Conservation (phyloP, 1,140 invertebrate species). For the Hyles vespertilio region DNA sequence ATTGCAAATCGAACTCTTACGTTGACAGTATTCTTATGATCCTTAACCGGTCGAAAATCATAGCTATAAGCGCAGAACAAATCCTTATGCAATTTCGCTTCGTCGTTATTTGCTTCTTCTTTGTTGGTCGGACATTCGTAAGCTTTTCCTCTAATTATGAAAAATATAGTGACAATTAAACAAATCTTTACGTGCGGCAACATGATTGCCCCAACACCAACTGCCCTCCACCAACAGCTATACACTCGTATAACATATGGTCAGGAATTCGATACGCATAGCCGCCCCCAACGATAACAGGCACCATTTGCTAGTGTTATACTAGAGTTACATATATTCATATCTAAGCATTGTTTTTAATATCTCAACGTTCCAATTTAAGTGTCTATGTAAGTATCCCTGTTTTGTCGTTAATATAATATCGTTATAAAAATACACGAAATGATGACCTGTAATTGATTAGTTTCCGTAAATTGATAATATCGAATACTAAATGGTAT, state of each 20-base stretch:
- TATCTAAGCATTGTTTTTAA: too few species aligned
- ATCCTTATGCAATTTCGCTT: slow-evolving; percentile 50
- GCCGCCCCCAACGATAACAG: slow-evolving; percentile 24
- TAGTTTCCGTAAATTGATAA: too few species aligned
- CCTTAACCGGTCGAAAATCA: slow-evolving; percentile 51
- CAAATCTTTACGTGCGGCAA: slow-evolving; percentile 2
- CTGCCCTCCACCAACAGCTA: background rate
- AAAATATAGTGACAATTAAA: slow-evolving; percentile 1
- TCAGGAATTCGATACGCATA: slow-evolving; percentile 14
- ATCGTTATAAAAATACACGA: too few species aligned
- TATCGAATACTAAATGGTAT: too few species aligned
- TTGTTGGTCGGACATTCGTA: slow-evolving; percentile 30
- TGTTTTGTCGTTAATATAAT: too few species aligned
- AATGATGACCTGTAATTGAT: too few species aligned
- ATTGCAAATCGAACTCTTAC: slow-evolving; percentile 57
- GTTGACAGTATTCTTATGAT: slow-evolving; percentile 45
- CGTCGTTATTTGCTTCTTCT: slow-evolving; percentile 33
- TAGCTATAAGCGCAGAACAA: slow-evolving; percentile 44
- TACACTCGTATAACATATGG: background rate
- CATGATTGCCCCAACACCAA: slow-evolving; percentile 13
- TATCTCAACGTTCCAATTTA: too few species aligned
- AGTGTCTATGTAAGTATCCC: too few species aligned
- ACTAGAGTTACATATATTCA: too few species aligned
- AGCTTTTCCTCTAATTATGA: background rate
- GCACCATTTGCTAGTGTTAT: background rate